Percentiles rank a stretch among this genome's conserved stretches.
Conservation (phyloP, 2,888 invertebrate genomes). For the Tholera decimalis region DNA sequence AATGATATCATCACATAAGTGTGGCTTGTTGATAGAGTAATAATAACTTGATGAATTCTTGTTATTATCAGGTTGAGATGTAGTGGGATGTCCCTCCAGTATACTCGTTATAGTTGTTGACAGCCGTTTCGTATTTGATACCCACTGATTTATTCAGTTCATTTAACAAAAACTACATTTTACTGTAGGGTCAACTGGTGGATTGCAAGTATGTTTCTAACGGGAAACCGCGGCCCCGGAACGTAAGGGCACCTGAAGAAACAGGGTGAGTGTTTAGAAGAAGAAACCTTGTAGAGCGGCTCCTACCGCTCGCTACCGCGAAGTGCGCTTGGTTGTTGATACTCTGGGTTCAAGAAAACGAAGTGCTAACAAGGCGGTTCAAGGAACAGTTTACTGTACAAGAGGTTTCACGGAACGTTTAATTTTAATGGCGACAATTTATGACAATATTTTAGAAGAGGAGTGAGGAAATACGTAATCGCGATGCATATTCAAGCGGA, state of each 20-base stretch:
- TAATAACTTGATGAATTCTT: conserved; percentile 30
- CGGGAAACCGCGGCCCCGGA: too few relatives aligned
- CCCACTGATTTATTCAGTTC: conserved; percentile 1
- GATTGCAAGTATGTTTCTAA: too few relatives aligned
- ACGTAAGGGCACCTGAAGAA: too few relatives aligned
- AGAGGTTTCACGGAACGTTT: conserved; percentile 48
- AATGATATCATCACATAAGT: conserved; percentile 50
- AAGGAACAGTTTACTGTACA: conserved; percentile 26
- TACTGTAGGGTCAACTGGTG: too few relatives aligned
- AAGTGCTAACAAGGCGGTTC: conserved; percentile 33
- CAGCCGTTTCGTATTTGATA: not conserved
- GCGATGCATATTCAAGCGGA: not conserved
- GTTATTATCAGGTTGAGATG: not conserved
- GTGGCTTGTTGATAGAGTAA: conserved; percentile 33
- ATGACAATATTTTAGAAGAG: conserved; percentile 39
- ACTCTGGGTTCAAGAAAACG: conserved; percentile 32
- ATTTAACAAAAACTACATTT: not conserved
- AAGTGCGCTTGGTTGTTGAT: conserved; percentile 32
- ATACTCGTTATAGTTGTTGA: not conserved
- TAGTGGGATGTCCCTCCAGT: conserved; percentile 2
- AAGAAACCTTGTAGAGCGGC: not conserved
- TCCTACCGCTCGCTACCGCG: conserved; percentile 7
- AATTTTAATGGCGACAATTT: conserved; percentile 41
- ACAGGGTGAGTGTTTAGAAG: not conserved
- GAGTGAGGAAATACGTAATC: conserved; percentile 13